These are phyloP conservation scores for Sus scrofa DNA, from an alignment of 2,113 vertebrate genomes.

Conservation along the genomic window DNA sequence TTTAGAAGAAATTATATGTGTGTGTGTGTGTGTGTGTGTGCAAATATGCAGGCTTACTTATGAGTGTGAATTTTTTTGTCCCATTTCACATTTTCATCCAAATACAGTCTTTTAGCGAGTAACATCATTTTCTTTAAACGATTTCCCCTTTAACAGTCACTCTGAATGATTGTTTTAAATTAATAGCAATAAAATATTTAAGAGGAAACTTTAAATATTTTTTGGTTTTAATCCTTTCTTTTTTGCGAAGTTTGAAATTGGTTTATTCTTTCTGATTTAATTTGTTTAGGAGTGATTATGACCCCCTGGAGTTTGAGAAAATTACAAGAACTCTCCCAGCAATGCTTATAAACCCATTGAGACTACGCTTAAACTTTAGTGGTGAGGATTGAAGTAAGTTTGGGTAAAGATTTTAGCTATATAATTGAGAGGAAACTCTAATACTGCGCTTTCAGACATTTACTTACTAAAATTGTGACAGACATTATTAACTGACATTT, in stretches of 20 bases:
- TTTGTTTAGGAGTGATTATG: not conserved
- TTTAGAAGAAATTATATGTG: not conserved
- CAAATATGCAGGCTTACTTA: not conserved
- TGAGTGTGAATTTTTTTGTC: not conserved
- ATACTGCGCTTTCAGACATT: slow-evolving; percentile 35
- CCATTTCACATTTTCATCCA: not conserved
- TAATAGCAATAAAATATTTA: not conserved
- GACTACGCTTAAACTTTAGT: slow-evolving; percentile 21
- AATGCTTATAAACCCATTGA: slow-evolving; percentile 7
- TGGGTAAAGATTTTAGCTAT: slow-evolving; percentile 2
- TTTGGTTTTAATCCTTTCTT: slow-evolving; percentile 1
- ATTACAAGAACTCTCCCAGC: not conserved
- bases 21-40: no score
- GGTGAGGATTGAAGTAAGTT: slow-evolving; percentile 32
- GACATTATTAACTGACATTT: slow-evolving; percentile 53
- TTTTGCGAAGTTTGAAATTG: slow-evolving; percentile 37
- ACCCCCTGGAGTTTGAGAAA: slow-evolving; percentile 26
- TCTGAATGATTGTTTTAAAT: slow-evolving; percentile 5
- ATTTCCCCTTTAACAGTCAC: not conserved
- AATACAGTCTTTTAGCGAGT: not conserved
- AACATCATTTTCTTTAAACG: not conserved
- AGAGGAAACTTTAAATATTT: not conserved
- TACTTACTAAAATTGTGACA: slow-evolving; percentile 56
- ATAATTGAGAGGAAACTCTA: not conserved
- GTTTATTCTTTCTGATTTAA: slow-evolving; percentile 24